These are phyloP conservation scores for Porites rus DNA, from an alignment of 92 coral and sea anemone species.

Conservation along the genomic window DNA sequence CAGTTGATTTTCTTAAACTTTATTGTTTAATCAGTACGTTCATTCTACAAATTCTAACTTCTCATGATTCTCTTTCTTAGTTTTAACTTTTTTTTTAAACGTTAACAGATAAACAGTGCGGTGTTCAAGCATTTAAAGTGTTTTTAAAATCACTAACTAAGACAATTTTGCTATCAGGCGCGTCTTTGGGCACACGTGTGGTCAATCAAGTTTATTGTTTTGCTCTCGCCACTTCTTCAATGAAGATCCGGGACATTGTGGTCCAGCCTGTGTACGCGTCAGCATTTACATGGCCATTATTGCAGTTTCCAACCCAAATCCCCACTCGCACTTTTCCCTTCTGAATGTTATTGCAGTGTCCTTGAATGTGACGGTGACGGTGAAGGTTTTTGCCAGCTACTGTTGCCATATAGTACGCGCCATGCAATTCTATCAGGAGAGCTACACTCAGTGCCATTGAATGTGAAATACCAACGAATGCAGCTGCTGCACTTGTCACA, in stretches of 20 bases:
- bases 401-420: slow-evolving; percentile 8
- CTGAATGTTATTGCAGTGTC: not conserved
- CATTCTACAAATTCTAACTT: no score
- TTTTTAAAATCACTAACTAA: no score
- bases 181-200: no score
- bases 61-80: no score
- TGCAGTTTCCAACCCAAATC: no score
- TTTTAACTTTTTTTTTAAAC: no score
- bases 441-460: slow-evolving; percentile 31
- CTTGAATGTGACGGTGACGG: slow-evolving; percentile 51
- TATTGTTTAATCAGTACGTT: no score
- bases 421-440: slow-evolving; percentile 57
- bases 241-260: slow-evolving; percentile 16
- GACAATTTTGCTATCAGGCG: no score
- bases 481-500: slow-evolving; percentile 26
- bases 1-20: no score
- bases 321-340: no score
- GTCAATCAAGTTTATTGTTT: not conserved
- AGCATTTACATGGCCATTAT: not conserved
- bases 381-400: not conserved
- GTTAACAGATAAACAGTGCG: no score
- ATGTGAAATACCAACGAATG: slow-evolving; percentile 40
- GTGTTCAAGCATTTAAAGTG: no score
- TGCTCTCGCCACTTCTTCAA: slow-evolving; percentile 16
- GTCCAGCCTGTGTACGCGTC: slow-evolving; percentile 20